Evolutionary conservation across 2,888 invertebrate genomes (phyloP).

Genomic region (Cephonodes hylas): DNA sequence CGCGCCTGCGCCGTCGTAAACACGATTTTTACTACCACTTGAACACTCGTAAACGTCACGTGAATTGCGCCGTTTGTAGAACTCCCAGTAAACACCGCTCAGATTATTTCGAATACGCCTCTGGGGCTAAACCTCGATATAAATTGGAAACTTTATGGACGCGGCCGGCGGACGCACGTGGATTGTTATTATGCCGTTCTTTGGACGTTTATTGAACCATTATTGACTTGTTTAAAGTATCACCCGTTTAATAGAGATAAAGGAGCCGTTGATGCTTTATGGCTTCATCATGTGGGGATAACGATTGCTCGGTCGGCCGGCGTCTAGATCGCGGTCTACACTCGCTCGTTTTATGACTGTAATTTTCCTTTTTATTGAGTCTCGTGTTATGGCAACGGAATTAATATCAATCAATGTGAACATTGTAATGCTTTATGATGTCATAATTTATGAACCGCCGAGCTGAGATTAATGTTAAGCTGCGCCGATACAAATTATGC

Average conservation of each 20-base stretch:
- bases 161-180: constrained; percentile 67
- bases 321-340: constrained; percentile 44
- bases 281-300: constrained; percentile 65
- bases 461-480: constrained; percentile 23
- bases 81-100: constrained; percentile 75
- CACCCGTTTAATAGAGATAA: constrained; percentile 78
- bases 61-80: constrained; percentile 78
- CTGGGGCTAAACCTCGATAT: constrained; percentile 76
- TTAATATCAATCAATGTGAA: constrained; percentile 31
- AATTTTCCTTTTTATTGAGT: constrained; percentile 71
- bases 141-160: constrained; percentile 77
- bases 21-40: constrained; percentile 79
- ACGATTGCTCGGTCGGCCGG: constrained; percentile 42
- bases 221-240: constrained; percentile 81
- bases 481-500: constrained; percentile 1
- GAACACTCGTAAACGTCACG: constrained; percentile 77
- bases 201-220: constrained; percentile 78
- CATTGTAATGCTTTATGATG: constrained; percentile 39
- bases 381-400: constrained; percentile 49
- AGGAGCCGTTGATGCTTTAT: constrained; percentile 73
- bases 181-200: constrained; percentile 79
- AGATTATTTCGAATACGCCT: constrained; percentile 80
- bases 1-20: constrained; percentile 63
- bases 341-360: constrained; percentile 58
- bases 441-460: constrained; percentile 41